Base-by-base conservation (phyloP, 2,113 vertebrate genomes). In the Tragulus kanchil region DNA sequence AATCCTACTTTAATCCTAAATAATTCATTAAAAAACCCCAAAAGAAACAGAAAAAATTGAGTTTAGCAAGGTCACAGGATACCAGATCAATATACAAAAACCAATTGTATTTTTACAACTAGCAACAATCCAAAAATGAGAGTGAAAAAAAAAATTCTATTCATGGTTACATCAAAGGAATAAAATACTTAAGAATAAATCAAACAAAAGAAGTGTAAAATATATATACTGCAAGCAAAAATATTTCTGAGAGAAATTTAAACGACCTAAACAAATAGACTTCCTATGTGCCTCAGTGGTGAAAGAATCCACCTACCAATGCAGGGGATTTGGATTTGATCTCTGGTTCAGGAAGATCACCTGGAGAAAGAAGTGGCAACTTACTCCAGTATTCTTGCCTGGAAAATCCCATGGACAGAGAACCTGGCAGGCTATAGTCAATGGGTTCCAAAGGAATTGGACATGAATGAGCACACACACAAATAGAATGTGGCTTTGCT, bases 251-350 rank as follows among this genome's bases (percentile, higher is more conserved):
- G 62, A 87, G 26, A 94, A 73, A 25, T 36, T 92, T 75, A 50
- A 88, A 91, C 79, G 54, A 85, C n/a, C 42, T 21, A 62, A 92
- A 73, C 82, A 92, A 92, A 36, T 25, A 71, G 69, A 42, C 69
- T 73, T 45, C 69, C 42, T 11, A 25, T 19, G 42, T 73, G 42
- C 11, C 69, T 45, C 21, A 73, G 69, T 73, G 42, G 42, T 45
- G 45, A 45, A 36, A 36, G 36, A 36, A 7, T 73, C 42, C 11
- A 25, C 69, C 11, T 73, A 42, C 69, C 21, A 45, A 12, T 45
- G 69, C 21, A 7, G 69, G 45, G 45, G 69, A 45, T 73, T 19
- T 11, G 45, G 12, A 36, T 25, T 73, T 45, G 69, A 45, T 73
- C 42, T 73, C 69, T 45, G 21, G 69, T 36, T 73, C 23, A 14